Conservation (phyloP, 37 sponge, comb jelly and placozoan species). For the Theonella swinhoei region DNA sequence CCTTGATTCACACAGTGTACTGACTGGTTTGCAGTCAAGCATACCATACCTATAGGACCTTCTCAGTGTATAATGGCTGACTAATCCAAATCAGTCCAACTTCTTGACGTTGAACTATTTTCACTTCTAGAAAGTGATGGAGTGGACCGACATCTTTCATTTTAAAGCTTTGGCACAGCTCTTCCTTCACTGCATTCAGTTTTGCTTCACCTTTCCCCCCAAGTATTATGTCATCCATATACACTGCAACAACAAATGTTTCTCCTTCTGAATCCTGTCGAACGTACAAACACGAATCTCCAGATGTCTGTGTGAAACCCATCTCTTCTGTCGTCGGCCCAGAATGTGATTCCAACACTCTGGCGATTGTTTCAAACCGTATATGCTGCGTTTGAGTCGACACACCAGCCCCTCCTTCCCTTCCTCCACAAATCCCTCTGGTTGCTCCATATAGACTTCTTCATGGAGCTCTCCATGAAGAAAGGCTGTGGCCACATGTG, state of each 20-base stretch:
- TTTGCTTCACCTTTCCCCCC: slow-evolving; percentile 23
- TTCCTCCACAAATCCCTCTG: no score
- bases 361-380: slow-evolving; percentile 50
- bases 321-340: slow-evolving; percentile 32
- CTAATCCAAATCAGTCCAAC: slow-evolving; percentile 35
- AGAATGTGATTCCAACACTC: slow-evolving; percentile 43
- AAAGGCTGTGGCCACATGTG: slow-evolving; percentile 22
- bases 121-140: slow-evolving; percentile 47
- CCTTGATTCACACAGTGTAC: slow-evolving; percentile 25
- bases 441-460: slow-evolving; percentile 31
- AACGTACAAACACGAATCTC: slow-evolving; percentile 34
- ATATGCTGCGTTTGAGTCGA: slow-evolving; percentile 12
- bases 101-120: slow-evolving; percentile 29
- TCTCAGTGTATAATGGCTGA: slow-evolving; percentile 47
- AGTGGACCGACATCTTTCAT: slow-evolving; percentile 46
- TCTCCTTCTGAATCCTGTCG: background rate
- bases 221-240: slow-evolving; percentile 38
- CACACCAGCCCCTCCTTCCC: slow-evolving; percentile 3
- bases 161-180: slow-evolving; percentile 5
- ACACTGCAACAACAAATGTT: slow-evolving; percentile 3
- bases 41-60: slow-evolving; percentile 39
- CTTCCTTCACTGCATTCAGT: slow-evolving; percentile 32
- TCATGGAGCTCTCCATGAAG: no score
- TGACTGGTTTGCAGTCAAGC: slow-evolving; percentile 22
- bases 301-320: slow-evolving; percentile 40